These are phyloP conservation scores for Sebastes vulpes DNA, from an alignment of 2,797 vertebrate species.

Conservation along the genomic window DNA sequence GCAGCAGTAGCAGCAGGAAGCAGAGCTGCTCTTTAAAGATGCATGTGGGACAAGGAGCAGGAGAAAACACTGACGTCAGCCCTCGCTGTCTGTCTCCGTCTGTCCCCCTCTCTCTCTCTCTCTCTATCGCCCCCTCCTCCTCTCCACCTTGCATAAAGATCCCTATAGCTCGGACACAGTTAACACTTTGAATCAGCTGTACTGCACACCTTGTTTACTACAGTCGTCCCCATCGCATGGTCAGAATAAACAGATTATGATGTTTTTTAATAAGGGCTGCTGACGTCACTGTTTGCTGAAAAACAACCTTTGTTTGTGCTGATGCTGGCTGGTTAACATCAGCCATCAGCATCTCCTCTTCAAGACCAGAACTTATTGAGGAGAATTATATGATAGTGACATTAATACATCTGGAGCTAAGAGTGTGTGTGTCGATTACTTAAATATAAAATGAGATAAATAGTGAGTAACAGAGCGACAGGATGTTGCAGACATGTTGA, in stretches of 20 bases:
- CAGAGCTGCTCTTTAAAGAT: constrained; percentile 80
- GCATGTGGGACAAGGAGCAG: constrained; percentile 74
- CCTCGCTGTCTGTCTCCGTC: constrained; percentile 59
- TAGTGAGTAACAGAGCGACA: neutral
- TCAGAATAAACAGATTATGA: neutral
- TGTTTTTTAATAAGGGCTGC: fast-evolving
- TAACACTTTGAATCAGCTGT: constrained; percentile 32
- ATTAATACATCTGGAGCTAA: neutral
- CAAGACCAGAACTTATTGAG: neutral
- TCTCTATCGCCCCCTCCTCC: neutral
- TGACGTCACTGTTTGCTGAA: neutral
- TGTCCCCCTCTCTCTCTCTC: neutral
- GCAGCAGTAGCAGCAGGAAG: constrained; percentile 80
- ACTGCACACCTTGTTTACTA: constrained; percentile 13
- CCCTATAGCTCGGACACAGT: constrained; percentile 29
- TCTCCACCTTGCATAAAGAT: constrained; percentile 8
- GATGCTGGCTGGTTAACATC: neutral
- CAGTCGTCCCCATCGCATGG: neutral
- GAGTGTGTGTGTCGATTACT: neutral
- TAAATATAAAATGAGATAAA: neutral
- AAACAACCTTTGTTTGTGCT: neutral
- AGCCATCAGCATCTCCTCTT: neutral
- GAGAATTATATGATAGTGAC: neutral
- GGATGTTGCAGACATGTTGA: constrained; percentile 11
- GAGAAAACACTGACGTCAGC: constrained; percentile 76